Base-by-base conservation (phyloP, 2,888 invertebrate species). In the Synergus itoensis region DNA sequence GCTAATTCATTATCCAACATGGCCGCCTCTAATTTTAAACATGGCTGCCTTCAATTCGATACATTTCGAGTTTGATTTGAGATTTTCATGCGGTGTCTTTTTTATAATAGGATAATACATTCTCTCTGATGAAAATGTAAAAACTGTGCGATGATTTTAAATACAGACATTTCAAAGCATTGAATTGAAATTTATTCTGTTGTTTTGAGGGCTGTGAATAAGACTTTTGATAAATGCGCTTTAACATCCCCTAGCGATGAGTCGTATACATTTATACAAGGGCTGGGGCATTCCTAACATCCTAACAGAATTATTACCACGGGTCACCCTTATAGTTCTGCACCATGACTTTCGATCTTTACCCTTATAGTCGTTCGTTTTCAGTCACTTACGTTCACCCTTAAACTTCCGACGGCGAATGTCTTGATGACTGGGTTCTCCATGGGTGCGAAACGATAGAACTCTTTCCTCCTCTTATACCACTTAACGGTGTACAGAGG, bases 391-490 rank as follows among this genome's bases (percentile, higher is more conserved):
- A 91, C 92, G 87, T 91, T 89, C 82, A 92, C 91, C 82, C 86
- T 88, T 83, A 91, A 84, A 83, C 88, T 90, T 79, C 88, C 90
- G 83, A 91, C 88, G 79, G 88, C 87, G 86, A 91, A 92, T 73
- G 88, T 91, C 87, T 91, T 91, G 80, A 89, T 87, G 77, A 88
- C 84, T 79, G 92, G 92, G 78, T 80, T 88, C 82, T 91, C 92
- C 82, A 88, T 89, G 76, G 92, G 92, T 62, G 91, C 89, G 81
- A 90, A 92, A 80, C 91, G 90, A 88, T 91, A 92, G 88, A 92
- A 92, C 86, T 92, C 92, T 78, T 88, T 88, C 79, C 88, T 87
- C 80, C 87, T 89, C 87, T 92, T 92, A 88, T 92, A 92, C 92
- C 92, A 92, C 87, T 92, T 92, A 85, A 92, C 92, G 80, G 90